Conservation (phyloP, 2,797 vertebrate genomes). For the Neomorphus geoffroyi region DNA sequence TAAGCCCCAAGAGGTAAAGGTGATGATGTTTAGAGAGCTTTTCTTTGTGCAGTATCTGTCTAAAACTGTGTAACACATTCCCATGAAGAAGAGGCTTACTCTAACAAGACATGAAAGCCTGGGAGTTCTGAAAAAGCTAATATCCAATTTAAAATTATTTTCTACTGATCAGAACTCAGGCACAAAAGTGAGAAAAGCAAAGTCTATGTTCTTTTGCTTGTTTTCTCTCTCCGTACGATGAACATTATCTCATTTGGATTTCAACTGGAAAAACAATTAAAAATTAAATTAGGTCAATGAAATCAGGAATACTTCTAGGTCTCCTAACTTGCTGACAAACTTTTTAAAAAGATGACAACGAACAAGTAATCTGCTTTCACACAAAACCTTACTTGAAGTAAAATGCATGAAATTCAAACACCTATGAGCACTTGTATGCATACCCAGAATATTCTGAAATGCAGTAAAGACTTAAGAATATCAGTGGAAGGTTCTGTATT, state of each 20-base stretch:
- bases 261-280: constrained; percentile 16
- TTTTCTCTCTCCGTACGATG: neutral
- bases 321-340: neutral
- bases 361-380: neutral
- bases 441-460: neutral
- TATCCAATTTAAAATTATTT: neutral
- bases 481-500: neutral
- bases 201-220: neutral
- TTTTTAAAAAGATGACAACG: neutral
- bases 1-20: neutral
- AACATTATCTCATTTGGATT: neutral
- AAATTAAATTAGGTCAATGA: constrained; percentile 6
- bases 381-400: neutral
- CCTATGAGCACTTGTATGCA: neutral
- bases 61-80: neutral
- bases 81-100: neutral
- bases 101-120: neutral
- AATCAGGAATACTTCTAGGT: neutral
- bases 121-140: neutral
- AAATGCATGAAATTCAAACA: neutral
- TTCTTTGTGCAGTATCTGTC: neutral
- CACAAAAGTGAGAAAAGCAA: neutral
- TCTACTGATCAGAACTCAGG: neutral
- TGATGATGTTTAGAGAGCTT: neutral
- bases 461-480: neutral